Base-by-base conservation (phyloP, 2,113 vertebrate genomes). In the Vimba vimba region DNA sequence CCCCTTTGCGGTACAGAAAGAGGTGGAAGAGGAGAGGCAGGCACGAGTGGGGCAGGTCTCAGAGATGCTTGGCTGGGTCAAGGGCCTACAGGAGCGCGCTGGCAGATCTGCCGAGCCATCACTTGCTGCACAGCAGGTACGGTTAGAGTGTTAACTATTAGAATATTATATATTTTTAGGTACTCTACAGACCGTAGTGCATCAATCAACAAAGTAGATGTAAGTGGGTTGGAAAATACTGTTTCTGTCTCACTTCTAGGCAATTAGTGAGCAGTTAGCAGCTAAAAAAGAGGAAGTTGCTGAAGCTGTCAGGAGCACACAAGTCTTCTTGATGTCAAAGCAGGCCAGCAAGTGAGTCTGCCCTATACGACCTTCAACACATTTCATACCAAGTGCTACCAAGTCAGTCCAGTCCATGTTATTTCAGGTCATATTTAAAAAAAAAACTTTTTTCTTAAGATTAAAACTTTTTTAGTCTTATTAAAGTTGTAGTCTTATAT, bases 11-110 rank as follows among this genome's bases (percentile, higher is more conserved):
- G 12, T 90, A 84, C 92, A 99, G 98, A 99, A 99, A 96, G 96
- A 97, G 36, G 96, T 98, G 82, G 98, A 99, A 94, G 98, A 99
- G 87, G 98, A 99, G 85, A 98, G 95, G 91, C 97, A 97, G 89
- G 97, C 97, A 84, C 94, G 96, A 0, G 94, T 98, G 83, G 96
- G 97, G 21, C 97, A 97, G 59, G 96, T 99, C 87, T 97, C 98
- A 79, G 96, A 97, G 4, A 96, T 99, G 30, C 92, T 98, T 75
- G 94, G 95, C 85, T 99, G 97, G 97, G 95, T 96, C 45, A 94
- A 95, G 91, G 93, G 95, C 43, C 92, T 98, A 75, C 94, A 95
- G 89, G 94, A 95, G 3, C 92, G 95, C 88, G 89, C 15, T 30
- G 93, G 92, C 23, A 90, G 92, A 3, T 94, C 94, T 85, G 91